These are phyloP conservation scores for Falco rusticolus DNA, from an alignment of 2,797 vertebrate genomes.

Conservation along the genomic window DNA sequence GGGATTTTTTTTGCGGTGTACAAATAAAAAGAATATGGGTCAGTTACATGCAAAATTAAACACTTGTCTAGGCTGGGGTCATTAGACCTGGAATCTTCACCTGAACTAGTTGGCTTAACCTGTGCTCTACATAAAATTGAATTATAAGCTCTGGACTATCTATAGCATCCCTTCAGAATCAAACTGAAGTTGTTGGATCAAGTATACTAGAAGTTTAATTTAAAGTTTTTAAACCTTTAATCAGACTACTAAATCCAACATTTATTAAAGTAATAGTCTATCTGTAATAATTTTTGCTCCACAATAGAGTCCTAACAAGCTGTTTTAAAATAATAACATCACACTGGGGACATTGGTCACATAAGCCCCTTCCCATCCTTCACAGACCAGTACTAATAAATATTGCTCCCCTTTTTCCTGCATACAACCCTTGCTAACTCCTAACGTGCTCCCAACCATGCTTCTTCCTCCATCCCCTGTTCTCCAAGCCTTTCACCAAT, in stretches of 20 bases:
- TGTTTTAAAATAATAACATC: not conserved
- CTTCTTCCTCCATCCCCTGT: not conserved
- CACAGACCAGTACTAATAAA: not conserved
- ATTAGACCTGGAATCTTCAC: not conserved
- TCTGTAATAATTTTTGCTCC: not conserved
- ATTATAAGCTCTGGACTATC: not conserved
- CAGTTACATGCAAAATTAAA: not conserved
- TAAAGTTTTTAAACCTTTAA: not conserved
- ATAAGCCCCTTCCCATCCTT: not conserved
- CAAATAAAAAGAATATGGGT: not conserved
- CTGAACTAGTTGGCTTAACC: not conserved
- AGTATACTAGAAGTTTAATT: not conserved
- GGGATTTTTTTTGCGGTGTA: no score
- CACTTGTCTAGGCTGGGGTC: not conserved
- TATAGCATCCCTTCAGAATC: not conserved
- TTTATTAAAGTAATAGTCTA: no score
- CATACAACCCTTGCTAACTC: not conserved
- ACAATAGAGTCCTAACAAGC: not conserved
- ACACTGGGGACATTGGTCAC: not conserved
- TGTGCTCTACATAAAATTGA: not conserved
- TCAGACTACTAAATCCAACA: not conserved
- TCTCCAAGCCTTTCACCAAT: not conserved
- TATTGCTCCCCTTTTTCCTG: not conserved
- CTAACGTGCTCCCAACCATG: not conserved
- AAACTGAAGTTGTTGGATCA: not conserved